phyloP scores from a whole-genome alignment of 2,888 invertebrate genomes.

The Heliothis peltigera region DNA sequence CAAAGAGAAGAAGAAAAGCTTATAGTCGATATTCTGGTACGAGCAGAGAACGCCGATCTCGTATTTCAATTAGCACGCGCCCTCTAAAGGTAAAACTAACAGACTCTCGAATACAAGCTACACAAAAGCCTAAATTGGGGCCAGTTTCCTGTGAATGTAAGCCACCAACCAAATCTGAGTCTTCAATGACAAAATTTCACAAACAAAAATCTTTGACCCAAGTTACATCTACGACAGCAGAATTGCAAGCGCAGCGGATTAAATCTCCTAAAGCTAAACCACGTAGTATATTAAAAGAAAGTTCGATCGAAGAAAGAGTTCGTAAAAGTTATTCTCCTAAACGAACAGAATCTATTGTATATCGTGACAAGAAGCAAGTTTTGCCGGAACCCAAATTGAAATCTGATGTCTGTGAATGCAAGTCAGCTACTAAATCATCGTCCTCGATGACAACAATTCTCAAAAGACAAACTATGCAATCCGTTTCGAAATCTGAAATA shows the following conservation, averaged over 20 bases:
- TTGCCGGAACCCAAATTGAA: neutral
- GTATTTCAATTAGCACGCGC: slow-evolving; percentile 9
- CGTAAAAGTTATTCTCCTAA: neutral
- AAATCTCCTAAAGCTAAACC: neutral
- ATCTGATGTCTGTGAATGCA: neutral
- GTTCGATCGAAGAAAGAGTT: neutral
- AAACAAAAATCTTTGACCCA: slow-evolving; percentile 12
- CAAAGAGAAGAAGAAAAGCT: slow-evolving; percentile 7
- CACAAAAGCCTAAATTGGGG: slow-evolving; percentile 3
- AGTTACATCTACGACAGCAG: neutral
- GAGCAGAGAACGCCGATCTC: slow-evolving; percentile 8
- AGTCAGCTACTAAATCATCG: neutral
- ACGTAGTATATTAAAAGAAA: neutral
- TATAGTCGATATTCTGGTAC: slow-evolving; percentile 18
- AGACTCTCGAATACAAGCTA: slow-evolving; percentile 25
- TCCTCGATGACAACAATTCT: neutral
- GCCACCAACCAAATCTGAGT: slow-evolving; percentile 23
- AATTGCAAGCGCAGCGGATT: neutral
- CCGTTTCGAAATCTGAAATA: neutral
- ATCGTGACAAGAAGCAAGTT: neutral
- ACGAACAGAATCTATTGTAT: neutral
- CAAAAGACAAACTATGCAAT: neutral
- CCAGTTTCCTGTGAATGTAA: slow-evolving; percentile 24
- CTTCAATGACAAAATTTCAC: slow-evolving; percentile 22
- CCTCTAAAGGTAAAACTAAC: slow-evolving; percentile 16